Base-by-base conservation (phyloP, 2,888 invertebrate genomes). In the Drosophila nigricruria region DNA sequence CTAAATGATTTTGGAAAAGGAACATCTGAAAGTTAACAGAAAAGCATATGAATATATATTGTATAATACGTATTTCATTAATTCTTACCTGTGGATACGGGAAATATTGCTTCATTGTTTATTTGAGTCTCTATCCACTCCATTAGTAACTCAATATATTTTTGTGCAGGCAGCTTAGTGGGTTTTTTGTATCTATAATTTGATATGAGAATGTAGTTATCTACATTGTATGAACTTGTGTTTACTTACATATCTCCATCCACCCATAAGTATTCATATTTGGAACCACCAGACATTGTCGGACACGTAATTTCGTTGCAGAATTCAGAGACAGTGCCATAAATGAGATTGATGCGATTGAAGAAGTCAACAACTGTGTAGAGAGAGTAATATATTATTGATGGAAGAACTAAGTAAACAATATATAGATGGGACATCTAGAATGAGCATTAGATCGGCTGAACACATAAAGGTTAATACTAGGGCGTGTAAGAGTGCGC, bases 71-170 rank as follows among this genome's bases (percentile, higher is more conserved):
- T 1, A 5, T 49, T 12, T 47, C 8, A n/a, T 10, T 6, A 49
- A 18, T 6, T 14, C 57, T 20, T 82, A 91, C 91, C 90, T 64
- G 96, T 96, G 65, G 96, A 96, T 20, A 97, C 96, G 0, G 98
- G 98, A 91, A 98, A 98, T 56, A 97, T 93, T 43, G 94, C 93
- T 93, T 98, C 97, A 92, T 97, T 96, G 92, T 98, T 98, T 80
- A 98, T 98, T 93, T 97, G 97, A 45, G 95, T 93, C 93, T 98
- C 98, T 47, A 97, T 96, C 98, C 98, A 98, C 91, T 98, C 97
- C 97, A 97, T 97, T 20, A 97, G 93, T 53, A 96, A 93, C 70
- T 95, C 94, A 69, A 97, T 96, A 90, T 98, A 98, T 89, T 96
- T 95, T 27, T 96, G 96, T 6, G 97, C 97, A 10, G 97, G 96